Evolutionary conservation across 2,113 vertebrate species (phyloP), one percentile per base, ranked within the genome.

Genomic region (Oryzias melastigma): DNA sequence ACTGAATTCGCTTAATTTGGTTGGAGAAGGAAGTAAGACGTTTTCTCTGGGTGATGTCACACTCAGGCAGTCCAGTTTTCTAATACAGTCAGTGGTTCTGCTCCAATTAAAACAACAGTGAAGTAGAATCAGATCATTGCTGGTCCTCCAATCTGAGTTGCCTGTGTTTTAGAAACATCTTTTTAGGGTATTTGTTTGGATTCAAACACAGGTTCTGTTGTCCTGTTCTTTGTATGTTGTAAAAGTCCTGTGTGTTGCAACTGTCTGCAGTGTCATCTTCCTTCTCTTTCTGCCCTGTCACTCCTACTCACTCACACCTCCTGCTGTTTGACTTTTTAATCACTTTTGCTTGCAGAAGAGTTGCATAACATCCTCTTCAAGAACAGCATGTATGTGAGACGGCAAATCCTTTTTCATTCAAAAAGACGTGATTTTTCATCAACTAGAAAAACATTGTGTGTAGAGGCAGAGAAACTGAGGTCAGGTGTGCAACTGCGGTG

Each of bases 281-380:
- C 53, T n/a, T 1, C 42, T 29, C n/a, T 62, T 51, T 54, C 47
- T 8, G 7, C 51, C 20, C 27, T 19, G 41, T 12, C 50, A 43
- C n/a, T 49, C 45, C 50, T 58, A 43, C 51, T 48, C 63, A 59
- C 59, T 73, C 66, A 58, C 71, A 82, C 51, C 77, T 87, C 84
- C 80, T 86, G 81, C 76, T 73, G 71, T 65, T 71, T 19, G 53
- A 69, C 66, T 68, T 69, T 51, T 51, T 62, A 72, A 69, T 73
- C 62, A 18, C 29, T 24, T 45, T 10, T 80, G 41, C 49, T 71
- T 65, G 80, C 58, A 50, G 50, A 52, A 56, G 65, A 48, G 62
- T 89, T 89, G 85, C 55, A 59, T 81, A 91, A 90, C 65, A 78
- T 82, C 83, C 83, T 76, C 63, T 67, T 50, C 49, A 52, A 77